Evolutionary conservation across 2,113 vertebrate genomes (phyloP).

Genomic region (Xiphorhynchus elegans): DNA sequence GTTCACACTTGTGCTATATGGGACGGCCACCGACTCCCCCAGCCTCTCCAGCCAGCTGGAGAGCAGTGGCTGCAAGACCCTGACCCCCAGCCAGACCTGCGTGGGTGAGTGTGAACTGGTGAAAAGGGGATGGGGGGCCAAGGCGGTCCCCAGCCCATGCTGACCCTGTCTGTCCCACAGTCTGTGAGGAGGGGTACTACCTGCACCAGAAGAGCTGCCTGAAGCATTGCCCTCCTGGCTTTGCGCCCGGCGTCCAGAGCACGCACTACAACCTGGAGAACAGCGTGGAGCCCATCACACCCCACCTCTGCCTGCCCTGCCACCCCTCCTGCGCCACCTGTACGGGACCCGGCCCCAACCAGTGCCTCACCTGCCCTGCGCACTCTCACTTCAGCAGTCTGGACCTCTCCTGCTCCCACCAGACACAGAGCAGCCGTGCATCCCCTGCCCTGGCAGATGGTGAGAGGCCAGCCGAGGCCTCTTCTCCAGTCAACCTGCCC

Average conservation of each 20-base stretch:
- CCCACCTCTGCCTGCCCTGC: slow-evolving; percentile 90
- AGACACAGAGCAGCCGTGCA: slow-evolving; percentile 91
- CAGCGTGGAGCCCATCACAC: slow-evolving; percentile 83
- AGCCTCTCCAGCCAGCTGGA: slow-evolving; percentile 83
- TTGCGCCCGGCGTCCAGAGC: slow-evolving; percentile 77
- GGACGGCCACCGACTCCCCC: slow-evolving; percentile 81
- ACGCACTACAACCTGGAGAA: slow-evolving; percentile 86
- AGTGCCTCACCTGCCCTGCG: slow-evolving; percentile 90
- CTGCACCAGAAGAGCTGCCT: slow-evolving; percentile 94
- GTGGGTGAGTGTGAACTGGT: slow-evolving; percentile 83
- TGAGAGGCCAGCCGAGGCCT: slow-evolving; percentile 3
- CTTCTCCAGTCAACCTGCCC: slow-evolving; percentile 73
- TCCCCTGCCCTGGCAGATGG: slow-evolving; percentile 69
- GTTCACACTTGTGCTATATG: slow-evolving; percentile 91
- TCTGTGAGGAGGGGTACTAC: slow-evolving; percentile 91
- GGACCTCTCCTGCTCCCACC: slow-evolving; percentile 85
- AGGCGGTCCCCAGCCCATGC: rapidly evolving
- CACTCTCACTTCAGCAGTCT: slow-evolving; percentile 86
- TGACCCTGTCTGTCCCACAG: slow-evolving; percentile 65
- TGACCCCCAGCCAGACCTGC: slow-evolving; percentile 91
- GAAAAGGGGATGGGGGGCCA: rapidly evolving
- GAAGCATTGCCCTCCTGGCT: slow-evolving; percentile 88
- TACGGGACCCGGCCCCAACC: slow-evolving; percentile 74
- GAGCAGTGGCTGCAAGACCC: slow-evolving; percentile 93
- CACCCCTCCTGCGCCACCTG: slow-evolving; percentile 89